These are phyloP conservation scores for Hypercompe scribonia DNA, from an alignment of 2,888 invertebrate species.

Conservation along the genomic window DNA sequence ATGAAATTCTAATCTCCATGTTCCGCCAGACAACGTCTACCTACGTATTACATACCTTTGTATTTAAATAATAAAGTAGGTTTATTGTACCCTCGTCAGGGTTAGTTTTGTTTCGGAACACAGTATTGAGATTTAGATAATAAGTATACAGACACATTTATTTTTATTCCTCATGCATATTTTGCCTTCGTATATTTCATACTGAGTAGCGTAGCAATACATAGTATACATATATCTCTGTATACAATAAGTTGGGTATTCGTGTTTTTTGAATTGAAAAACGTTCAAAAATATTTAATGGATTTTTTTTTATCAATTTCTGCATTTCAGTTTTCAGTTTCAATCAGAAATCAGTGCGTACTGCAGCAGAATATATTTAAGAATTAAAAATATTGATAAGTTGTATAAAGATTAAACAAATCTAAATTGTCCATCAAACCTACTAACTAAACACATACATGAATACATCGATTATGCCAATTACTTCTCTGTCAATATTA, in stretches of 20 bases:
- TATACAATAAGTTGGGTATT: not conserved
- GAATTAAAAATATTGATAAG: not conserved
- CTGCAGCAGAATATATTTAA: not conserved
- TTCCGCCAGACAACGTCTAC: slow-evolving; percentile 34
- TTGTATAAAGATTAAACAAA: not conserved
- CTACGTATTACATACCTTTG: slow-evolving; percentile 26
- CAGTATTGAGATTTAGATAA: not conserved
- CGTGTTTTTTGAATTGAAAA: not conserved
- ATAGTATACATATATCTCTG: not conserved
- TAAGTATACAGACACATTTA: not conserved
- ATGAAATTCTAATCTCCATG: slow-evolving; percentile 49
- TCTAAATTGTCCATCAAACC: not conserved
- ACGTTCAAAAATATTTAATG: not conserved
- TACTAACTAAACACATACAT: not conserved
- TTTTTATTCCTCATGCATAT: not conserved
- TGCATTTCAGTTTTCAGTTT: not conserved
- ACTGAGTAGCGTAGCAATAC: not conserved
- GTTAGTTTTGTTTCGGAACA: slow-evolving; percentile 17
- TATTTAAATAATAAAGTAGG: slow-evolving; percentile 15
- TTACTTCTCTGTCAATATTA: too few species aligned
- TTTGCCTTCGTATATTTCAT: not conserved
- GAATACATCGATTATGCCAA: too few species aligned
- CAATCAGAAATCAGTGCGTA: too few species aligned
- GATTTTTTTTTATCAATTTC: not conserved
- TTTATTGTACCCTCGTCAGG: slow-evolving; percentile 12